Evolutionary conservation across 1,140 invertebrate species (phyloP).

Genomic region (Cotesia glomerata): DNA sequence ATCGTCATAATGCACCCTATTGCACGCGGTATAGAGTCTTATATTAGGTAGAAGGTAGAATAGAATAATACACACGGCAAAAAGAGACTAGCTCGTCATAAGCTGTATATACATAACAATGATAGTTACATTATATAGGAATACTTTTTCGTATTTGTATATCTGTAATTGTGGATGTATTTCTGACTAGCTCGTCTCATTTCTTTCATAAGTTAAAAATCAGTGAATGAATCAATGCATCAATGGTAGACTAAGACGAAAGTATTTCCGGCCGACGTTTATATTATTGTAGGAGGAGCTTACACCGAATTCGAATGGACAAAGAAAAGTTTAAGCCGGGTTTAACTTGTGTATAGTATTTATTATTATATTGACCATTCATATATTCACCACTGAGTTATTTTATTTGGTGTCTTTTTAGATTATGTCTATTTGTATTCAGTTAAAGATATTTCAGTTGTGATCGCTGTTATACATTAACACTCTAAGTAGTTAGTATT

Average conservation of each 20-base stretch:
- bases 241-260: constrained; percentile 20
- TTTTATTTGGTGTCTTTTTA: no score
- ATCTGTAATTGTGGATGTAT: constrained; percentile 30
- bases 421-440: no score
- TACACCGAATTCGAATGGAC: not conserved
- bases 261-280: constrained; percentile 34
- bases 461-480: no score
- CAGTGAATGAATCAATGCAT: constrained; percentile 4
- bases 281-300: constrained; percentile 13
- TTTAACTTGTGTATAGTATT: no score
- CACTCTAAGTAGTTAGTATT: no score
- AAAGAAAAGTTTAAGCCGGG: constrained; percentile 9
- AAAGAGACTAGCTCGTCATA: no score
- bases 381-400: no score
- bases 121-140: not conserved
- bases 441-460: no score
- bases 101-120: not conserved
- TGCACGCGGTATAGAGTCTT: not conserved
- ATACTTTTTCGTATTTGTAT: not conserved
- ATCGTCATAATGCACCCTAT: constrained; percentile 30
- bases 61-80: no score
- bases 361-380: no score
- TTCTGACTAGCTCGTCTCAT: not conserved
- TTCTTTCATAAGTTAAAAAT: not conserved
- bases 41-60: constrained; percentile 2